phyloP scores from a whole-genome alignment of 2,888 invertebrate genomes.

The Leptarthrus brevirostris region DNA sequence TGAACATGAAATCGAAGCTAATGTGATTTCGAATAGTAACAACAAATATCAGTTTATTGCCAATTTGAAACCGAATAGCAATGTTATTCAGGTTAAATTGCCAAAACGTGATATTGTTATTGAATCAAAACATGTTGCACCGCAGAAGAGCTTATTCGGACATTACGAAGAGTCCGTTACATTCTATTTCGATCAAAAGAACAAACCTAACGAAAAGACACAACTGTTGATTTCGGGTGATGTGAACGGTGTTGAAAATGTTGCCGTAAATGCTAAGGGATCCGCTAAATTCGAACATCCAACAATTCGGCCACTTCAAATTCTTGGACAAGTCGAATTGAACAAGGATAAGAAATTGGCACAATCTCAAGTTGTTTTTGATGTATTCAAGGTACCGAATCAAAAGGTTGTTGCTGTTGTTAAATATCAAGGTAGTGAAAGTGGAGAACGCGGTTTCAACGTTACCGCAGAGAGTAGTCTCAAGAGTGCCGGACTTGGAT shows the following conservation, averaged over 20 bases:
- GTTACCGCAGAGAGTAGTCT: slow-evolving; percentile 64
- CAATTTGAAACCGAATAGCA: slow-evolving; percentile 73
- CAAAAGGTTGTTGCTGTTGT: slow-evolving; percentile 68
- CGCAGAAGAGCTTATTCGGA: slow-evolving; percentile 69
- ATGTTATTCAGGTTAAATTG: slow-evolving; percentile 74
- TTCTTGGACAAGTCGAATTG: slow-evolving; percentile 67
- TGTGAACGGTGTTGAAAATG: slow-evolving; percentile 68
- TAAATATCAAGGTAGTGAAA: slow-evolving; percentile 36
- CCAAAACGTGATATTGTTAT: slow-evolving; percentile 77
- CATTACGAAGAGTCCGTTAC: slow-evolving; percentile 73
- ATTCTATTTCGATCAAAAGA: slow-evolving; percentile 78
- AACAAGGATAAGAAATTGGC: slow-evolving; percentile 64
- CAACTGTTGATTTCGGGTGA: slow-evolving; percentile 71
- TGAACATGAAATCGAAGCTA: slow-evolving; percentile 78
- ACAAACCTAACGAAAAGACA: slow-evolving; percentile 77
- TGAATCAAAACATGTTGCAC: slow-evolving; percentile 70
- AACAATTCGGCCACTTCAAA: slow-evolving; percentile 69
- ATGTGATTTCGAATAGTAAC: slow-evolving; percentile 76
- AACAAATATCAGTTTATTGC: slow-evolving; percentile 78
- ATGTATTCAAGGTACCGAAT: slow-evolving; percentile 72
- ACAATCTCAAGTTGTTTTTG: slow-evolving; percentile 68
- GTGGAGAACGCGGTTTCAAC: slow-evolving; percentile 64
- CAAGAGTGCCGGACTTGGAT: slow-evolving; percentile 67
- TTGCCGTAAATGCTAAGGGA: slow-evolving; percentile 68
- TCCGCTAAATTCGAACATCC: slow-evolving; percentile 77